Evolutionary conservation across 35 echinoderm and acorn worm genomes (phyloP), one percentile per base, ranked within the genome.

Genomic region (Apostichopus parvimensis): DNA sequence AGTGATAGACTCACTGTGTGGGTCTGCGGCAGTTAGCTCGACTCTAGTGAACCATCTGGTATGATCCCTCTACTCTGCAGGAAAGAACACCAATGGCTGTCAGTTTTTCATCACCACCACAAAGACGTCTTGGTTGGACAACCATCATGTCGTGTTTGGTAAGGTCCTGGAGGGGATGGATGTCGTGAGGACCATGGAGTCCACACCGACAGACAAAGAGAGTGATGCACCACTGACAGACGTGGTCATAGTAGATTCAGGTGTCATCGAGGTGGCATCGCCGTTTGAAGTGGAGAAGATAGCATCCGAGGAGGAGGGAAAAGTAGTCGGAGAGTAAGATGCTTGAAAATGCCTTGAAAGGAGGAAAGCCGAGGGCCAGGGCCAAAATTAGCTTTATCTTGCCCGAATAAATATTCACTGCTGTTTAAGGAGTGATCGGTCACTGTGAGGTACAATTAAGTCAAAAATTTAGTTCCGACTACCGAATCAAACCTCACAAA

Each of bases 81-180:
- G 96, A 56, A 87, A 92, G 20, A 92, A 98, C 90, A 93, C 96
- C 20, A 98, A 98, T 73, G 94, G 96, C 22, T 98, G 94, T 77
- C 96, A 98, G 73, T 98, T 98, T 78, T 98, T 93, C 92, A 98
- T 98, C 92, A 98, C 96, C 4, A 95, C 94, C 18, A 82, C 86
- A 18, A 93, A 95, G 77, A 98, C 96, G 1, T 52, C 82, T 8
- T 98, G 96, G 96, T 81, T 98, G 89, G 87, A 98, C 70, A 92
- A 92, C 25, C 92, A 91, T 26, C 96, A 98, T 81, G 94, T 95
- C 0, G 96, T 98, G 72, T 98, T 95, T 60, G 96, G 94, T 45
- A 98, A 98, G 45, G 93, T 98, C 8, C 8, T 98, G 21, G 84
- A 94, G 20, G 96, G 96, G 9, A 93, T 98, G 89, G 65, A 91